Base-by-base conservation (phyloP, 2,797 vertebrate genomes). In the Neomorphus geoffroyi region DNA sequence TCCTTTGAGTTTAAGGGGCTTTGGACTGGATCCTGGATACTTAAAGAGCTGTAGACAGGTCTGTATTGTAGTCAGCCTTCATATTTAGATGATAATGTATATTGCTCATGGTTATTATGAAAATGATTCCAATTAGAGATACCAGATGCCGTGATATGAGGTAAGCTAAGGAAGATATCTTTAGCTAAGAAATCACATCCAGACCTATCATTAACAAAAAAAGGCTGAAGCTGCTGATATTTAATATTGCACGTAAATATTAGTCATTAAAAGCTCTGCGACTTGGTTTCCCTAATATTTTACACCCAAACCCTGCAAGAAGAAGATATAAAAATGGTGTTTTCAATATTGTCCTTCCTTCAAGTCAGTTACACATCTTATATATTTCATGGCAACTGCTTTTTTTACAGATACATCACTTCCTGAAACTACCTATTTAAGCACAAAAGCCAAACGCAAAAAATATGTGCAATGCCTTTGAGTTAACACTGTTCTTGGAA, bases 51-150 rank as follows among this genome's bases (percentile, higher is more conserved):
- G 88, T 43, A 94, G 94, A 96, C 74, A 94, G 87, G 83, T 83
- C 91, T 87, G 77, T 60, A 60, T 94, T 95, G 90, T 74, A 96
- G 86, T 91, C 96, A 91, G 86, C 71, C 83, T 93, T 94, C 90
- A 77, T 93, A 85, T 96, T 93, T 95, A 95, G 90, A 93, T 85
- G 88, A 74, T 87, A 96, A 96, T 95, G 93, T 92, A 80, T 85
- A 92, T 92, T 97, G 96, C 96, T 97, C 78, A 92, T 92, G 92
- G 90, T 94, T 94, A 97, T 95, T 96, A 96, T 94, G 96, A 96
- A 96, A 96, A 97, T 95, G 64, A 97, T 96, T 89, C 92, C 92
- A 94, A 96, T 96, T 95, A 97, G 90, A 96, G 93, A 96, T 97
- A 97, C 60, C 93, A 97, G 96, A 95, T 95, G 91, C 94, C 4